Evolutionary conservation across 2,888 invertebrate species (phyloP), one percentile per base, ranked within the genome.

Genomic region (Aleiodes testaceus): DNA sequence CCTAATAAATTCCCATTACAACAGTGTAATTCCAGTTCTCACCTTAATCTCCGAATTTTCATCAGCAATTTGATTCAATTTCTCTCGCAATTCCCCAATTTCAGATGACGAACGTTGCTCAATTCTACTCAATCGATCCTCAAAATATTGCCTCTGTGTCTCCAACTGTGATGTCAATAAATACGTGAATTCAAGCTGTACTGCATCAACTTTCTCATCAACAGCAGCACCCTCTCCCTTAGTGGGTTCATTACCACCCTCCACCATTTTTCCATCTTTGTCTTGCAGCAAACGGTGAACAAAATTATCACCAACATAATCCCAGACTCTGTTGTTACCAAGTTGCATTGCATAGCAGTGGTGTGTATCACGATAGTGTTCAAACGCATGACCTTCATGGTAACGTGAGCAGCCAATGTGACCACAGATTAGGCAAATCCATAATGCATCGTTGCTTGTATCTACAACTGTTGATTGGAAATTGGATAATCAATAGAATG

Each of bases 401-500:
- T 93, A 97, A 82, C 98, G 91, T 3, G 99, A 99, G 88, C 99
- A 99, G 26, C 99, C 99, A 11, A 99, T 95, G 86, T 99, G 95
- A 0, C 99, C 99, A 87, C 99, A 99, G 75, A 99, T 97, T 67
- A 99, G 90, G 85, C 99, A 99, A 80, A 99, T 99, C 99, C 99
- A 99, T 3, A 99, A 89, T 68, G 97, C 93, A 80, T 96, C 95
- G 0, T 92, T 90, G 67, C 91, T 91, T 18, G 89, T 88, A 3
- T 83, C 85, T 73, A 81, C 79, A 77, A 79, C 84, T 82, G 63
- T 59, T 71, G 72, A 76, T 72, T 72, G 12, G 9, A 42, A 3
- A 42, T n/a, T 9, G 20, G 18, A 6, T 3, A 49, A 22, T 9
- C 12, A 49, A 65, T 14, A 65, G 14, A 4, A 44, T 65, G 9